Base-by-base conservation (phyloP, 1,140 invertebrate species). In the Lepidurus apus region DNA sequence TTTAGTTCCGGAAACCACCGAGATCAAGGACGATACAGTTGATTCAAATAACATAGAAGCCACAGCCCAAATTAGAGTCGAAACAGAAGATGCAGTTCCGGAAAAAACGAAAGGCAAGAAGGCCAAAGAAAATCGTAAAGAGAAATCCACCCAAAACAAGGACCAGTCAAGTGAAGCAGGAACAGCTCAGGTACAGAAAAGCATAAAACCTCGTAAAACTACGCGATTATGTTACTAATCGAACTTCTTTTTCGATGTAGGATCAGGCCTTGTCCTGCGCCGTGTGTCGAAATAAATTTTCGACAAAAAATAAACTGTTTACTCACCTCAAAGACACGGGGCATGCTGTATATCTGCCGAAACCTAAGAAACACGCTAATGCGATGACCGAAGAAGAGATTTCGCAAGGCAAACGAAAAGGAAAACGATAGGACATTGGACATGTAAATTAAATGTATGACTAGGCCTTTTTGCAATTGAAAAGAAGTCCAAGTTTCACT, bases 41-140 rank as follows among this genome's bases (percentile, higher is more conserved):
- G 53, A 17, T 13, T 65, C 53, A 13, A 21, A 9, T 17, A 65
- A 21, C 21, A 65, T 21, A 65, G 53, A 65, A 65, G 21, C 53
- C 13, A 13, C 53, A 7, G 7, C 53, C 53, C 17, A 65, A 11
- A 65, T n/a, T 17, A 17, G 21, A 7, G 21, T 17, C 17, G 53
- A 65, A 65, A 65, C n/a, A 21, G 17, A 9, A n/a, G 53, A 13
- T 65, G 53, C n/a, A 65, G 53, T 65, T 65, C 53, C 53, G 53
- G 53, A 65, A 65, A 65, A 65, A 65, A 17, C 53, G 8, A 65
- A 65, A 65, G 53, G 53, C 17, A 65, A 65, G 53, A 65, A 65
- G 53, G 53, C 53, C 53, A 65, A 65, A 65, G 53, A 65, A 65
- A 65, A 65, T n/a, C 53, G 53, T 1, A 65, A 65, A 65, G 53